A percentile compares a stretch with the other conserved stretches of the same genome.
Conservation (phyloP, 2,113 vertebrate genomes). For the Larimichthys polyactis region DNA sequence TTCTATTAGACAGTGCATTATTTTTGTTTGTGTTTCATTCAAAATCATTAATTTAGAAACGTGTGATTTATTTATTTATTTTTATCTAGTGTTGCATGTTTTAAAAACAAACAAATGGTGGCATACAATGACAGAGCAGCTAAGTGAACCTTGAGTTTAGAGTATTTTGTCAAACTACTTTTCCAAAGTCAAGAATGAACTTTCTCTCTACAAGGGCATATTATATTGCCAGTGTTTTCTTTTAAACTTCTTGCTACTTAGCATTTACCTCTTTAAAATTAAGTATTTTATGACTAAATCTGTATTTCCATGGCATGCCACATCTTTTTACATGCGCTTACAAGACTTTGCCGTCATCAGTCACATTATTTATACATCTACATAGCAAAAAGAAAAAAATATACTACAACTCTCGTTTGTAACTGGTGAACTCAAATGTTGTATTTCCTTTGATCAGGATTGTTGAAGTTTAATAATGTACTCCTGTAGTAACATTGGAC, state of each 20-base stretch:
- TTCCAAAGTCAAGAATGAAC: not conserved
- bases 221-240: not conserved
- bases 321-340: not conserved
- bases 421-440: not conserved
- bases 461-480: not conserved
- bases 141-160: not conserved
- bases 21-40: not conserved
- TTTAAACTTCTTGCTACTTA: not conserved
- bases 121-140: not conserved
- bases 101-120: not conserved
- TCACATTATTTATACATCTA: not conserved
- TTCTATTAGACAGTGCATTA: not conserved
- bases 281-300: not conserved
- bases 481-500: constrained; percentile 42
- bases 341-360: not conserved
- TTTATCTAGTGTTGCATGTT: not conserved
- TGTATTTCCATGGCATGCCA: not conserved
- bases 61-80: not conserved
- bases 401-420: not conserved
- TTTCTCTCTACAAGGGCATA: not conserved
- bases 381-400: not conserved
- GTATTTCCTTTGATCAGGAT: not conserved
- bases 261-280: not conserved
- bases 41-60: not conserved
- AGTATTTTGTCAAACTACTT: not conserved